Base-by-base conservation (phyloP, 2,113 vertebrate species). In the Charadrius vociferus region DNA sequence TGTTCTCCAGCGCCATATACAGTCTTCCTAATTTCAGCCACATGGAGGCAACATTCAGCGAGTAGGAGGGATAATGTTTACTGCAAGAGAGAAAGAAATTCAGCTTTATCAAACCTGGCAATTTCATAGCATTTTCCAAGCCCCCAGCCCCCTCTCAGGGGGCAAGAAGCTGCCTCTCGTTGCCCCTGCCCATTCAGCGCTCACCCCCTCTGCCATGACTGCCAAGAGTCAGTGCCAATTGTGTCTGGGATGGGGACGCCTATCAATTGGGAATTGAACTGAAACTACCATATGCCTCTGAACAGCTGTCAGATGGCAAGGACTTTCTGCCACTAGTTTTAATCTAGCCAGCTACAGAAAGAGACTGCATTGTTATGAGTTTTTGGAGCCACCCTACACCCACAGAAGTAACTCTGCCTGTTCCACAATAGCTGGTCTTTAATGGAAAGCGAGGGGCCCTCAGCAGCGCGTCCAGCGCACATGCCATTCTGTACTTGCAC, bases 31-130 rank as follows among this genome's bases (percentile, higher is more conserved):
- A 66, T 95, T 99, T 99, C 97, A 99, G 98, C 98, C 99, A 99
- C 98, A 99, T 98, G 85, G 99, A 99, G 37, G 99, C 99, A 94
- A 99, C 99, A 1, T 99, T 99, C 94, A 99, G 90, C 3, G 99
- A 99, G 97, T 99, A 99, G 58, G 98, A 74, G 2, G 99, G 99
- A 50, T 99, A 99, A 91, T 99, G 98, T 93, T 98, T 98, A 50
- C 99, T 99, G 97, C 36, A 96, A 68, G 63, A 43, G 62, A 95
- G 88, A 85, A 39, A 86, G 87, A 75, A 41, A 92, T 62, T 49
- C 59, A 36, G 36, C 56, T 90, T 95, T 43, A 93, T 81, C 77
- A 84, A 50, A 87, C 73, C 49, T 63, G 91, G 90, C 87, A 93
- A 74, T 70, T 89, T 77, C 62, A 73, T 1, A 81, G 81, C 70